These are phyloP conservation scores for Copsychus sechellarum DNA, from an alignment of 2,113 vertebrate genomes.

Conservation along the genomic window DNA sequence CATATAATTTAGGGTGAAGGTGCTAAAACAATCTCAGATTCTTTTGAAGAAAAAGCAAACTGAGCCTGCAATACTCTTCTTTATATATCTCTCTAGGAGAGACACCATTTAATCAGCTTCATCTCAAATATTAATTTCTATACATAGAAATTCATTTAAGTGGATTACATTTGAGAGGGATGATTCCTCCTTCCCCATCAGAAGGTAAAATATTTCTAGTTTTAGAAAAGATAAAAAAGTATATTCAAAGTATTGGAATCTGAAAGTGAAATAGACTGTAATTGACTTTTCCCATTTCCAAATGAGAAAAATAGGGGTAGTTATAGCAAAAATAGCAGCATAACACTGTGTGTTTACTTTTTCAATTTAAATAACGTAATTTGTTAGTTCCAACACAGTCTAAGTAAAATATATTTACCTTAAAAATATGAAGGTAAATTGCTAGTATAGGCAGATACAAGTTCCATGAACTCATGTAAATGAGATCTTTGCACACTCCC, in stretches of 20 bases:
- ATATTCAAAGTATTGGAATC: background rate
- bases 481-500: background rate
- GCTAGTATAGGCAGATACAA: background rate
- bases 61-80: background rate
- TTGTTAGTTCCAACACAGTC: background rate
- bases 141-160: background rate
- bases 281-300: background rate
- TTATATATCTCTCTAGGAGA: background rate
- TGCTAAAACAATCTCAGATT: background rate
- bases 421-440: background rate
- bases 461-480: rapidly evolving
- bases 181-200: background rate
- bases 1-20: background rate
- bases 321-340: background rate
- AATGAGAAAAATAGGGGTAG: background rate
- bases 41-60: background rate
- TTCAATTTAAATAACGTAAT: background rate
- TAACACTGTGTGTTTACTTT: background rate
- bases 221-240: background rate
- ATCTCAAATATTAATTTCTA: background rate
- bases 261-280: background rate
- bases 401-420: background rate
- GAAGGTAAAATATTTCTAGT: background rate
- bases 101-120: background rate
- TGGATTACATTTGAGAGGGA: background rate